Conservation (phyloP, 2,113 vertebrate genomes). For the Athene cunicularia region DNA sequence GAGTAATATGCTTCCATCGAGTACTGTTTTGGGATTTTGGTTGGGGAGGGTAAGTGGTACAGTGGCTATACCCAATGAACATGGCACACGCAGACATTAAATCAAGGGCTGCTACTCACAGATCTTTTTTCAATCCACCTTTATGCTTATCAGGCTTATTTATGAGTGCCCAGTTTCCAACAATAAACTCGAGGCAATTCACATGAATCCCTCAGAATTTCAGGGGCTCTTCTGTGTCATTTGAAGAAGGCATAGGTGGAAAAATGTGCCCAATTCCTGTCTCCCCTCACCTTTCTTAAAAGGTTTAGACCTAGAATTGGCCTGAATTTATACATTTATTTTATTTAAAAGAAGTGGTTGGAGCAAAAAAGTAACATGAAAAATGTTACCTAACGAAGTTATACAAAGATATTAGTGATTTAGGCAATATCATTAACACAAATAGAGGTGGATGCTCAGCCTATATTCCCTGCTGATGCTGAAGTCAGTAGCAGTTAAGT, state of each 20-base stretch:
- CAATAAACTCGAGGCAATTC: background rate
- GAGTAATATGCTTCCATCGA: background rate
- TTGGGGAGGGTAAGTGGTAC: background rate
- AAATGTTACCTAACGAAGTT: background rate
- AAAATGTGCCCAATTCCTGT: background rate
- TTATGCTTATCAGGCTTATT: background rate
- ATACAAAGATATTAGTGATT: background rate
- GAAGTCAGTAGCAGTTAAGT: background rate
- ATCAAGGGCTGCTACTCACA: background rate
- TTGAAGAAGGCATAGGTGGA: background rate
- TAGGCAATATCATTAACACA: background rate
- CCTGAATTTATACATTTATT: background rate
- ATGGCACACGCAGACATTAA: background rate
- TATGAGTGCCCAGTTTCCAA: background rate
- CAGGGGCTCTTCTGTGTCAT: accelerated
- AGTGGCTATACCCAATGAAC: background rate
- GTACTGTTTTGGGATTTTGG: background rate
- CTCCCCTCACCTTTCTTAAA: background rate
- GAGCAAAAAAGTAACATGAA: background rate
- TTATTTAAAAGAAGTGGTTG: background rate
- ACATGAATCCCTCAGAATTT: background rate
- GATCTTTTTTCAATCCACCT: background rate
- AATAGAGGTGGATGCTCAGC: background rate
- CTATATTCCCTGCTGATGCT: background rate
- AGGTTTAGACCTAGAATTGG: background rate